Conservation (phyloP, 2,113 vertebrate genomes). For the Lontra canadensis region DNA sequence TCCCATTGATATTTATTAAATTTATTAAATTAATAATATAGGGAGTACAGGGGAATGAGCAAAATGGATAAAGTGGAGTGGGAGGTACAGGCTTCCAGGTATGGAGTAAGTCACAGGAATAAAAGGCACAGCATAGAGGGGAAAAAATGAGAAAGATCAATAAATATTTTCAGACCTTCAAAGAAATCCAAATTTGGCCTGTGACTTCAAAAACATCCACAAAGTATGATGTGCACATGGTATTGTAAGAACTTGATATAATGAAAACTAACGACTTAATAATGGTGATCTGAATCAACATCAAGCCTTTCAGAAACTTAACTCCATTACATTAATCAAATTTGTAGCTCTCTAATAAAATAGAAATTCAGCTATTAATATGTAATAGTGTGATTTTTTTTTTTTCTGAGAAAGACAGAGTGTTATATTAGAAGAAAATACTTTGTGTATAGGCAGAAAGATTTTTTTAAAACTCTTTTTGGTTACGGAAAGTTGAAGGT, state of each 20-base stretch:
- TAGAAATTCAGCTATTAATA: not conserved
- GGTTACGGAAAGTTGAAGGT: not conserved
- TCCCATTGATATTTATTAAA: conserved; percentile 15
- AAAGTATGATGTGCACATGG: not conserved
- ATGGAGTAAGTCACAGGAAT: not conserved
- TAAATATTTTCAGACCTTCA: not conserved
- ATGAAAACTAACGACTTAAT: not conserved
- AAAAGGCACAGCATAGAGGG: not conserved
- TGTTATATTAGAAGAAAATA: conserved; percentile 3
- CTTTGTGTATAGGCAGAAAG: not conserved
- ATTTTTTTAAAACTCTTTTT: conserved; percentile 35
- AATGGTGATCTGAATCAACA: not conserved
- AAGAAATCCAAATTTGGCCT: not conserved
- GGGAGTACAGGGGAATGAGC: not conserved
- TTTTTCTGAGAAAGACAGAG: not conserved
- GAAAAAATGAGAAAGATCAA: not conserved
- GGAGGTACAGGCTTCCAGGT: not conserved
- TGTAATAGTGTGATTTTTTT: not conserved
- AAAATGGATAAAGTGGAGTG: not conserved
- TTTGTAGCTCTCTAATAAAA: conserved; percentile 33
- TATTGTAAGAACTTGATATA: not conserved
- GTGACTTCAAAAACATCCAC: not conserved
- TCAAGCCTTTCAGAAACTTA: not conserved
- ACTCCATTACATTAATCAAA: not conserved
- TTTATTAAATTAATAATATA: not conserved